A percentile compares a stretch with the other conserved stretches of the same genome.
These are phyloP conservation scores for Ormyrus nitidulus DNA, from an alignment of 2,888 invertebrate species.

Conservation along the genomic window DNA sequence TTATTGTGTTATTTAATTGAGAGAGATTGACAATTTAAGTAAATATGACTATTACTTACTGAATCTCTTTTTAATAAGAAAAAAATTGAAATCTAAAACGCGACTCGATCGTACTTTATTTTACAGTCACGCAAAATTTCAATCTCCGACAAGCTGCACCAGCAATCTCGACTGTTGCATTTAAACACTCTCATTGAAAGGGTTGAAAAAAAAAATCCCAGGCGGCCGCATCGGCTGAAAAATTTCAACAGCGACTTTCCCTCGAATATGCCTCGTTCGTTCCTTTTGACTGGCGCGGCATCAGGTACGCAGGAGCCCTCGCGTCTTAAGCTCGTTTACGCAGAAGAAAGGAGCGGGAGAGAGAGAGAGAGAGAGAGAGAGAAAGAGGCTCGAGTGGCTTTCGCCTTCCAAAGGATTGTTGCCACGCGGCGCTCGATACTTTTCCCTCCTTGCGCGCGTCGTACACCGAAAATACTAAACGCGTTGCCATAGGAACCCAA, in stretches of 20 bases:
- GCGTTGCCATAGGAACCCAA: constrained; percentile 67
- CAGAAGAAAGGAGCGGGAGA: neutral
- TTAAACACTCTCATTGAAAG: too few species aligned
- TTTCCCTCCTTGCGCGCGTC: constrained; percentile 45
- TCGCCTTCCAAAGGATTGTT: constrained; percentile 51
- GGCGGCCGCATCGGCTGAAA: neutral
- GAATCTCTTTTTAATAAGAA: too few species aligned
- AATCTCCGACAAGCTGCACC: too few species aligned
- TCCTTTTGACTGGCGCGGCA: constrained; percentile 5
- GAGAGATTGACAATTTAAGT: too few species aligned
- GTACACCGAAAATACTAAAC: constrained; percentile 65
- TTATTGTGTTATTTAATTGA: too few species aligned
- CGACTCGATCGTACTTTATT: too few species aligned
- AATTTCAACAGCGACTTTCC: neutral
- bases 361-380: too few species aligned
- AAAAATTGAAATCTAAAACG: too few species aligned
- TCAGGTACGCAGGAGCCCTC: neutral
- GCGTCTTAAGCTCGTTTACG: constrained; percentile 25
- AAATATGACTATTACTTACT: too few species aligned
- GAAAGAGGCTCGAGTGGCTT: constrained; percentile 7
- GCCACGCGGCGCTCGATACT: constrained; percentile 53
- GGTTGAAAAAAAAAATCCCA: too few species aligned
- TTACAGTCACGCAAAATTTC: too few species aligned
- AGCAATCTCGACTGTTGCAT: too few species aligned
- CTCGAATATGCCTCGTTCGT: neutral